These are phyloP conservation scores for Synanthedon vespiformis DNA, from an alignment of 2,888 invertebrate genomes.

Conservation along the genomic window DNA sequence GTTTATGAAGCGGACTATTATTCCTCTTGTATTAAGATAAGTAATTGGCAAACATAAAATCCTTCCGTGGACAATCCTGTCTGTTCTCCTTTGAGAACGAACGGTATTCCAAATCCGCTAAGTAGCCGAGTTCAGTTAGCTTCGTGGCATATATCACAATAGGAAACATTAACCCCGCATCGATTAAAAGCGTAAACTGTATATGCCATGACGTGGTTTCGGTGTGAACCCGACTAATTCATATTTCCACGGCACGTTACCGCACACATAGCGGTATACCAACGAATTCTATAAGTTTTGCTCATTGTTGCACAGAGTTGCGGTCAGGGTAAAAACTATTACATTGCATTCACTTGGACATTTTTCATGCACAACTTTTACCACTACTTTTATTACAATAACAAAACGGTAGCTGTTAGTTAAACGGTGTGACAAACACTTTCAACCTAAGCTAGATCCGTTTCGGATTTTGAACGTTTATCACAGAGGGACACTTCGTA, in stretches of 20 bases:
- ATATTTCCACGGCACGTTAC: constrained; percentile 27
- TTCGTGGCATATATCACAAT: constrained; percentile 5
- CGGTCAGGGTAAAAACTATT: constrained; percentile 1
- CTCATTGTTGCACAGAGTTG: neutral
- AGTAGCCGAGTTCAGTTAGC: constrained; percentile 1
- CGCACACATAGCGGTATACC: constrained; percentile 27
- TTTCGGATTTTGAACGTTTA: no score
- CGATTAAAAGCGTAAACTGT: constrained; percentile 6
- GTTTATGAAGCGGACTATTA: no score
- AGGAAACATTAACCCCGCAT: neutral
- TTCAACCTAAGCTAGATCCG: neutral
- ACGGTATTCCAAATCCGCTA: no score
- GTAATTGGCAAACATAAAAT: no score
- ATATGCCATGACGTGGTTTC: constrained; percentile 24
- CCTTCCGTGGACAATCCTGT: no score
- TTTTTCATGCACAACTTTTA: constrained; percentile 1
- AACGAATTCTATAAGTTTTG: constrained; percentile 21
- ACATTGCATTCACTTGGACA: neutral
- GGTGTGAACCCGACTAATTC: constrained; percentile 24
- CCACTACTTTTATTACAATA: constrained; percentile 2
- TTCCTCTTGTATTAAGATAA: no score
- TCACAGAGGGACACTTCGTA: no score
- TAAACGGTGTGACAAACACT: neutral
- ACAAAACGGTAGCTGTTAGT: constrained; percentile 1
- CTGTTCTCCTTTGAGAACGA: no score